These are phyloP conservation scores for Silurus glanis DNA, from an alignment of 2,113 vertebrate species.

Conservation along the genomic window DNA sequence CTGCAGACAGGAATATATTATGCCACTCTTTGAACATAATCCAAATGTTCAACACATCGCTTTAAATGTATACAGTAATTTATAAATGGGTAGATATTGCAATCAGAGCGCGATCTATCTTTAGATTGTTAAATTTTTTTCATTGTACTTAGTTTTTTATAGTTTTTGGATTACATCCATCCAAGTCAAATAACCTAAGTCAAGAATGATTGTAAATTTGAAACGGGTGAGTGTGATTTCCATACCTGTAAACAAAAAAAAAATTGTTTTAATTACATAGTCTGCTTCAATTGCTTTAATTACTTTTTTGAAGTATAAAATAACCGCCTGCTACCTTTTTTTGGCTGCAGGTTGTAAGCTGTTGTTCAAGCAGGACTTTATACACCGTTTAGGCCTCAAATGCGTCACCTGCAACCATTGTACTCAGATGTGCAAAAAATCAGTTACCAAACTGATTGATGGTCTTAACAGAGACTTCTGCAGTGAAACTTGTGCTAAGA, in stretches of 20 bases:
- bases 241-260: background rate
- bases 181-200: background rate
- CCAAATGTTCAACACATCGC: background rate
- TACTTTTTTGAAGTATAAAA: background rate
- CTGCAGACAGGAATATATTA: background rate
- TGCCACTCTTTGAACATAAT: background rate
- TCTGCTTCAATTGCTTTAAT: too few species aligned
- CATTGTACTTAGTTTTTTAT: background rate
- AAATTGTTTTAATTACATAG: too few species aligned
- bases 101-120: background rate
- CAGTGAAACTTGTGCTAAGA: constrained; percentile 88
- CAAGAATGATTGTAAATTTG: background rate
- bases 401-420: constrained; percentile 99
- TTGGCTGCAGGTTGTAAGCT: constrained; percentile 87
- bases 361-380: constrained; percentile 96
- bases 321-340: background rate
- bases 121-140: background rate
- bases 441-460: constrained; percentile 86
- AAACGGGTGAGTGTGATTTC: background rate
- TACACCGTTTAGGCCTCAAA: constrained; percentile 90
- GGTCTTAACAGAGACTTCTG: constrained; percentile 93
- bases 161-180: background rate
- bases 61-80: background rate
- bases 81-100: background rate
- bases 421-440: constrained; percentile 93